These are phyloP conservation scores for Parthenolecanium corni DNA, from an alignment of 2,888 invertebrate genomes.

Conservation along the genomic window DNA sequence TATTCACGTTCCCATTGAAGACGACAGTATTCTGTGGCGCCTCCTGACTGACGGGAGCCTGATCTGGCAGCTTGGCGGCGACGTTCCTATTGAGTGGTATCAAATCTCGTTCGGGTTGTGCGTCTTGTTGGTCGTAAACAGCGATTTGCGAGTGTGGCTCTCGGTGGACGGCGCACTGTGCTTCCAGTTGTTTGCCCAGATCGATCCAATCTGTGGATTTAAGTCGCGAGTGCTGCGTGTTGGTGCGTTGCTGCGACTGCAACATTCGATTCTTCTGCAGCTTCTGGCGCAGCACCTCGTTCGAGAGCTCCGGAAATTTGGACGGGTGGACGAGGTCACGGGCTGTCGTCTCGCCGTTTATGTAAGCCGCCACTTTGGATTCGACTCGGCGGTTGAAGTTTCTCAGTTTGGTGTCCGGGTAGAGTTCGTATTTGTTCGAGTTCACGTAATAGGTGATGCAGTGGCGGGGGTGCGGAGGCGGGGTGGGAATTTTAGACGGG, in stretches of 20 bases:
- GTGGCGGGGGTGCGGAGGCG: neutral
- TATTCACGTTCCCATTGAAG: neutral
- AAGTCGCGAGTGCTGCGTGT: neutral
- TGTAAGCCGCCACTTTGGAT: neutral
- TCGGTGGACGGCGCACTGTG: no score
- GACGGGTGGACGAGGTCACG: neutral
- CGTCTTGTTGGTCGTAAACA: no score
- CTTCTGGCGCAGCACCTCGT: neutral
- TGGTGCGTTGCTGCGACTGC: neutral
- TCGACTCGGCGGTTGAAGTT: neutral
- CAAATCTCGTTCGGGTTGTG: no score
- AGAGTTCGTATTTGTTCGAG: neutral
- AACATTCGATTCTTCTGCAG: neutral
- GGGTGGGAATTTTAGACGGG: neutral
- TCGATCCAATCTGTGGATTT: neutral
- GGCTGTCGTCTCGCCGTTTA: neutral
- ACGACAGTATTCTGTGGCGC: neutral
- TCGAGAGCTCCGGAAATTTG: neutral
- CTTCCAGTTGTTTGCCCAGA: neutral
- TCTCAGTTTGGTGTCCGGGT: neutral
- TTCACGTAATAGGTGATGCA: neutral
- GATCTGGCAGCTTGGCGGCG: neutral
- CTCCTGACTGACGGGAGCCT: neutral
- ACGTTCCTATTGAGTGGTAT: neutral
- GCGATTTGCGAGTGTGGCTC: no score